Conservation (phyloP, 2,797 vertebrate genomes). For the Notolepis coatsorum region DNA sequence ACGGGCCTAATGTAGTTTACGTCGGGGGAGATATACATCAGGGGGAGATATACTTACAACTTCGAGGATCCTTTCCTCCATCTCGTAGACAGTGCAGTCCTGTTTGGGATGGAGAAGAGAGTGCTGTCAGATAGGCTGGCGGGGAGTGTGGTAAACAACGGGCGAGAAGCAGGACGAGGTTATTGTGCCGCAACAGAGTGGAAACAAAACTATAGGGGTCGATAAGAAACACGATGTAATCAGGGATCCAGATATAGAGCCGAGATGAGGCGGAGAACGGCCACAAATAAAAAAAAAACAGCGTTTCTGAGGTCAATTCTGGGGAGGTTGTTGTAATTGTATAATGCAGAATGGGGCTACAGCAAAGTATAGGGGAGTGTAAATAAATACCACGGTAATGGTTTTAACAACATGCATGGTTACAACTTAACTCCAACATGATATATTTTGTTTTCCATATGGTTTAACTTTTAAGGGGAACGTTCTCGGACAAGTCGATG, state of each 20-base stretch:
- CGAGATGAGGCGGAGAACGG: slow-evolving; percentile 51
- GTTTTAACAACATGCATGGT: slow-evolving; percentile 15
- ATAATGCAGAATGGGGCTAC: slow-evolving; percentile 47
- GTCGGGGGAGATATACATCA: slow-evolving; percentile 12
- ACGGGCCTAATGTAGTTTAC: slow-evolving; percentile 30
- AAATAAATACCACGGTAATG: slow-evolving; percentile 33
- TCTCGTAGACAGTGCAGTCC: slow-evolving; percentile 94
- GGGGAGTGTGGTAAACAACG: slow-evolving; percentile 51
- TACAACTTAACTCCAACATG: slow-evolving; percentile 14
- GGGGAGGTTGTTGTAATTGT: slow-evolving; percentile 60
- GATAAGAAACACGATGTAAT: slow-evolving; percentile 64
- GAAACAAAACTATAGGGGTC: slow-evolving; percentile 55
- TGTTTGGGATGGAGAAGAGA: slow-evolving; percentile 72
- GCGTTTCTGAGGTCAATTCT: slow-evolving; percentile 59
- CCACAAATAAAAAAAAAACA: slow-evolving; percentile 79
- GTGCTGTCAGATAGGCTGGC: slow-evolving; percentile 53
- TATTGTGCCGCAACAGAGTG: slow-evolving; percentile 32
- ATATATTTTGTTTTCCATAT: slow-evolving; percentile 16
- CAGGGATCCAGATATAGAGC: slow-evolving; percentile 63
- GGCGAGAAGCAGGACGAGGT: slow-evolving; percentile 31
- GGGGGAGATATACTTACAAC: slow-evolving; percentile 86
- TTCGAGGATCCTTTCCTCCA: slow-evolving; percentile 96
- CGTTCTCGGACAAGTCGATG: slow-evolving; percentile 2
- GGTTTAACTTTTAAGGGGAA: too few species aligned
- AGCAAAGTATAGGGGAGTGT: slow-evolving; percentile 42